A percentile compares a stretch with the other conserved stretches of the same genome.
Conservation (phyloP, 1,140 invertebrate species). For the Amyelois transitella region DNA sequence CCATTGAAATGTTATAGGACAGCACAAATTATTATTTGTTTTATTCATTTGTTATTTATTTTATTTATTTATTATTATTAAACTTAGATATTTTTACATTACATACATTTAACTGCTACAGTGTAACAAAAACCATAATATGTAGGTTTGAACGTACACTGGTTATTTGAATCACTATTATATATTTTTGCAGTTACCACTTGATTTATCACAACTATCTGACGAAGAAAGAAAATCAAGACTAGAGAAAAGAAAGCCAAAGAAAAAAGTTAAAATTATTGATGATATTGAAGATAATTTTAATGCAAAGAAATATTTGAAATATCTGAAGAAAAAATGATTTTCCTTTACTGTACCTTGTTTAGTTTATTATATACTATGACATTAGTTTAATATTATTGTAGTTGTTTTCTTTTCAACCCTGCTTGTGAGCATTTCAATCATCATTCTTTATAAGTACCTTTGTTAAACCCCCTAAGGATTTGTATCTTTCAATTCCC, state of each 20-base stretch:
- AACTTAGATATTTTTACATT: too few species aligned
- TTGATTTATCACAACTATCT: conserved; percentile 81
- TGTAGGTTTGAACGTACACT: not conserved
- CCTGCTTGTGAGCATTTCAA: too few species aligned
- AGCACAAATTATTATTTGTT: not conserved
- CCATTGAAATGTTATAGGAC: too few species aligned
- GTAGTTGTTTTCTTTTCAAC: too few species aligned
- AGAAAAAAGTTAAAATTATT: conserved; percentile 81
- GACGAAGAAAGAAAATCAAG: conserved; percentile 80
- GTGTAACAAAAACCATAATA: too few species aligned
- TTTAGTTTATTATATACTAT: too few species aligned
- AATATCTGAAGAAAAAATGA: conserved; percentile 78
- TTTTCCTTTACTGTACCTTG: not conserved
- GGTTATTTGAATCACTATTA: conserved; percentile 13
- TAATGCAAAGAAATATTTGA: conserved; percentile 85
- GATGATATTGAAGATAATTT: conserved; percentile 87
- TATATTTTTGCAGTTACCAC: conserved; percentile 79
- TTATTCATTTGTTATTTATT: not conserved
- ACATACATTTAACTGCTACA: too few species aligned
- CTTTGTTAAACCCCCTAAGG: too few species aligned
- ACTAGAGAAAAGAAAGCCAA: conserved; percentile 82
- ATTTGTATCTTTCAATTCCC: too few species aligned
- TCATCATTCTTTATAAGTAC: too few species aligned
- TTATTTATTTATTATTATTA: not conserved
- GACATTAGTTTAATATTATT: too few species aligned